Base-by-base conservation (phyloP, 2,888 invertebrate species). In the Lottia scabra region DNA sequence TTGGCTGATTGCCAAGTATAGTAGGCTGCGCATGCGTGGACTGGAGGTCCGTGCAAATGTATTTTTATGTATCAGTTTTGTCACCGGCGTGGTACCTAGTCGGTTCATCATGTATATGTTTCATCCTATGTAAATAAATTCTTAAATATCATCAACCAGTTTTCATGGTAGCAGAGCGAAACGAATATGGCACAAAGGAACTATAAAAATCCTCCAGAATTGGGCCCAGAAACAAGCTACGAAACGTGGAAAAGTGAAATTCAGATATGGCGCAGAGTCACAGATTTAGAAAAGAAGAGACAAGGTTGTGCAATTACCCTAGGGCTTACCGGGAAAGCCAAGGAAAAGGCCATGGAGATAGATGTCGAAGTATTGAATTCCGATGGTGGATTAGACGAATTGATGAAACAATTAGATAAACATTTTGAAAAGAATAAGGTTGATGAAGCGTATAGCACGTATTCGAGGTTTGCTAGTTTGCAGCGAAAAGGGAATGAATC, bases 261-360 rank as follows among this genome's bases (percentile, higher is more conserved):
- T 0, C n/a, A 56, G 5, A 56, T 56, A 56, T 56, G 56, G 56
- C 56, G 56, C 10, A n/a, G 56, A 23, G 23, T 56, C 23, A 19
- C 56, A 56, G 56, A 56, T 56, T 56, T 56, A 23, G 56, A 56
- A 56, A 56, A 56, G 56, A 56, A 56, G 56, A 56, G 19, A 56
- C 56, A 56, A 56, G 56, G 48, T 16, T 48, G 48, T 48, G 48
- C 48, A n/a, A n/a, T n/a, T n/a, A n/a, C n/a, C n/a, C n/a, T n/a
- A n/a, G n/a, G n/a, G 23, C 19, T 56, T 19, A 56, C 19, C 12
- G 56, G 56, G 23, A 56, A 10, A 56, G 48, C 48, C 48, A 56
- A 56, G n/a, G 48, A 56, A 56, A 56, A 56, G 19, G n/a, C 48
- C 48, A 19, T 56, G 48, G 48, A 56, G 48, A 56, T 56, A n/a